Base-by-base conservation (phyloP, 2,113 vertebrate genomes). In the Hyperopisus bebe region DNA sequence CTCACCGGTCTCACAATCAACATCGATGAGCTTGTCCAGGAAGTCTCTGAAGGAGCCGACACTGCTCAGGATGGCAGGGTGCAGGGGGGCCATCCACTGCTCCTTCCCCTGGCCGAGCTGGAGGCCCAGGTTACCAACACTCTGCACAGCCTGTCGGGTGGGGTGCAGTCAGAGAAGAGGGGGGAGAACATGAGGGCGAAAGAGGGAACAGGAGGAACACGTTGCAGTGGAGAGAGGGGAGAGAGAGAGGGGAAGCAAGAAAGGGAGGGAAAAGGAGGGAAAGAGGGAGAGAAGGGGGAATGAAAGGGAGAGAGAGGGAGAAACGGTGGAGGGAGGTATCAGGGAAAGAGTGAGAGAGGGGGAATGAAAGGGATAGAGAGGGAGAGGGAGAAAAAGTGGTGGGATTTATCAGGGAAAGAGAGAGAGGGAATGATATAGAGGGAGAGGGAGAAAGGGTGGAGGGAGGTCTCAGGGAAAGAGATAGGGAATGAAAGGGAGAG, bases 51-150 rank as follows among this genome's bases (percentile, higher is more conserved):
- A 94, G 0, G 94, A 96, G 0, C 95, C 93, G 89, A 97, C 94
- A 0, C 97, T 96, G 93, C 96, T 95, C 9, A 97, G 96, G 92
- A 99, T 97, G 93, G 97, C 91, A 46, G 96, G 94, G 47, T 98
- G 97, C 10, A 99, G 96, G 0, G 97, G 97, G 0, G 95, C 93
- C 97, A 98, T 97, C 98, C 98, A 98, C 1, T 96, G 96, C 92
- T 99, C 98, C 94, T 99, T 98, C 86, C 97, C 97, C 11, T 97
- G 97, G 6, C 97, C 97, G 90, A 97, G 93, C 94, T 99, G 98
- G 89, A 98, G 96, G 48, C 98, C 98, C 92, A 98, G 91, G 93
- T 98, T 99, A 7, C 98, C 97, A 0, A 98, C 96, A 92, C 97
- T 98, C 94, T 99, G 98, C 77, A 98, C 93, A 0, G 97, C 97